Conservation (phyloP, 2,888 invertebrate genomes). For the Polietes domitor region DNA sequence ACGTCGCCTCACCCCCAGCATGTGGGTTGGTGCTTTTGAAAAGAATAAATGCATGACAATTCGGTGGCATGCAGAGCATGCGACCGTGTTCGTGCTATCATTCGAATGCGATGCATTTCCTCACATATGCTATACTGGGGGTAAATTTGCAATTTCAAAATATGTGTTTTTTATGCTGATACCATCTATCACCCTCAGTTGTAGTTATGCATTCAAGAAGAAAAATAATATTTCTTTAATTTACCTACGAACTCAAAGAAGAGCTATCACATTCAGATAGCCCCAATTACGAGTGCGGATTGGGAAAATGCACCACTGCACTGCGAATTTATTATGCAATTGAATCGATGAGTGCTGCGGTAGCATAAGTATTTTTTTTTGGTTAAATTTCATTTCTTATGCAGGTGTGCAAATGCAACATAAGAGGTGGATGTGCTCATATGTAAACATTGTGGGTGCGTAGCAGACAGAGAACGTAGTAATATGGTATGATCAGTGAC, state of each 20-base stretch:
- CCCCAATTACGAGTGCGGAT: neutral
- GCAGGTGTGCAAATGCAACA: too few relatives aligned
- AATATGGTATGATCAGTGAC: too few relatives aligned
- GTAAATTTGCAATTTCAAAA: slow-evolving; percentile 8
- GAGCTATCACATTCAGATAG: neutral
- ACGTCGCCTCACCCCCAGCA: too few relatives aligned
- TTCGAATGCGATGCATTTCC: neutral
- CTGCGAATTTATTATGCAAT: too few relatives aligned
- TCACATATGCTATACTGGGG: neutral
- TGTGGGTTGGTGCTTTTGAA: neutral
- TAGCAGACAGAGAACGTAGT: too few relatives aligned
- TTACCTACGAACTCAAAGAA: neutral
- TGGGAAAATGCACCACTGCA: too few relatives aligned
- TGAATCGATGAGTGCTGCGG: too few relatives aligned
- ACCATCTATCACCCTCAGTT: neutral
- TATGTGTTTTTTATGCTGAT: neutral
- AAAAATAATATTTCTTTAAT: neutral
- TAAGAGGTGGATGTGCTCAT: too few relatives aligned
- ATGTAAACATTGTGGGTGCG: too few relatives aligned
- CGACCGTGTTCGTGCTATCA: neutral
- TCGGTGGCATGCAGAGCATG: neutral
- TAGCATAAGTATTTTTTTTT: too few relatives aligned
- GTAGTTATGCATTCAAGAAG: neutral
- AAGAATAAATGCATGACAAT: slow-evolving; percentile 16
- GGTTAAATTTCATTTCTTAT: too few relatives aligned